Base-by-base conservation (phyloP, 2,797 vertebrate species). In the Oreortyx pictus region DNA sequence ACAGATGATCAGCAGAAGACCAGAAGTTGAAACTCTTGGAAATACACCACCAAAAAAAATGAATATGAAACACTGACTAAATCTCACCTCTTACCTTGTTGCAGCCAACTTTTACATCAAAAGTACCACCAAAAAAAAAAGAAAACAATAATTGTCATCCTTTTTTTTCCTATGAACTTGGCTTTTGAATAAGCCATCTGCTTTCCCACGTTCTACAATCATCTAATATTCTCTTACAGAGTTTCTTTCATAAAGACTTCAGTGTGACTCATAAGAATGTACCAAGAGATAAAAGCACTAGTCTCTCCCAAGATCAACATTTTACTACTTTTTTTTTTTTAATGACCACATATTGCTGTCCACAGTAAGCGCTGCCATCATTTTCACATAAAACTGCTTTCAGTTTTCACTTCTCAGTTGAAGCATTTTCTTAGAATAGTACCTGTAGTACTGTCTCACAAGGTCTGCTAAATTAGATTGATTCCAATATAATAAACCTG, bases 51-150 rank as follows among this genome's bases (percentile, higher is more conserved):
- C 85, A 91, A 80, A 81, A 25, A 37, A 25, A 6, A 31, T 31
- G 2, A 80, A 83, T 82, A 92, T 37, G 39, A 82, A 66, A 8
- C 43, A 93, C 20, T 35, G 27, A 92, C 39, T 82, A 77, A 74
- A 82, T 49, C 29, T 82, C 43, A 25, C 60, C 54, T 90, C 43
- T 93, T 5, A 2, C 31, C 70, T 8, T 80, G 39, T 9, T 17
- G 1, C 20, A 23, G 46, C 29, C 18, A 20, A 64, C 16, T 70
- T 54, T 41, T 79, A 25, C 9, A n/a, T 50, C 14, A 72, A 33
- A 94, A 86, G 76, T 33, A 67, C 7, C 54, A 6, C 29, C n/a
- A n/a, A n/a, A 90, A 89, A 90, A 90, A 89, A 27, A 43, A 92
- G 82, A 18, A 31, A 35, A 3, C 3, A 47, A 85, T 79, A 29